These are phyloP conservation scores for Liodrosophila aerea DNA, from an alignment of 2,888 invertebrate species.

Conservation along the genomic window DNA sequence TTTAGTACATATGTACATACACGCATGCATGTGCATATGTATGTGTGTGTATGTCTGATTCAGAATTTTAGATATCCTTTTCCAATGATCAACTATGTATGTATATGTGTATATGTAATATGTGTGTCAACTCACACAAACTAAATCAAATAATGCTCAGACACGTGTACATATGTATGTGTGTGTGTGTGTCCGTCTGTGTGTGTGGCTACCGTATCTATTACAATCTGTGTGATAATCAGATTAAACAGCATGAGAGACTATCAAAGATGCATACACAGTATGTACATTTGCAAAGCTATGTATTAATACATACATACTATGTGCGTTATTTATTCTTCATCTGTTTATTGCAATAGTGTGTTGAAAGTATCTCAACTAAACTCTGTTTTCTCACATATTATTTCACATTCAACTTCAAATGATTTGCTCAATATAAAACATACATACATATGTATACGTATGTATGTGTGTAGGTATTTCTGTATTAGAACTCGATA, in stretches of 20 bases:
- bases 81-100: neutral
- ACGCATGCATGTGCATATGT: neutral
- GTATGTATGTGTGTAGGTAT: too few relatives aligned
- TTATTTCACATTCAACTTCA: too few relatives aligned
- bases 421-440: too few relatives aligned
- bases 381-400: too few relatives aligned
- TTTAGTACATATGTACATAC: constrained; percentile 9
- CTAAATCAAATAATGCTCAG: neutral
- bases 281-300: neutral
- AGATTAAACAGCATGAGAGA: too few relatives aligned
- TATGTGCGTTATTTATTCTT: too few relatives aligned
- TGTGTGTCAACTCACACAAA: constrained; percentile 1
- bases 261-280: too few relatives aligned
- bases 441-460: too few relatives aligned
- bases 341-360: too few relatives aligned
- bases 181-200: constrained; percentile 10
- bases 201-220: neutral
- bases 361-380: too few relatives aligned
- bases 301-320: too few relatives aligned
- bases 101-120: neutral
- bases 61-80: constrained; percentile 5
- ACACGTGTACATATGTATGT: neutral
- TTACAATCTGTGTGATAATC: constrained; percentile 35
- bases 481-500: too few relatives aligned
- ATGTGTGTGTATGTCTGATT: constrained; percentile 10